These are phyloP conservation scores for Trinorchestia longiramus DNA, from an alignment of 1,140 invertebrate species.

Conservation along the genomic window DNA sequence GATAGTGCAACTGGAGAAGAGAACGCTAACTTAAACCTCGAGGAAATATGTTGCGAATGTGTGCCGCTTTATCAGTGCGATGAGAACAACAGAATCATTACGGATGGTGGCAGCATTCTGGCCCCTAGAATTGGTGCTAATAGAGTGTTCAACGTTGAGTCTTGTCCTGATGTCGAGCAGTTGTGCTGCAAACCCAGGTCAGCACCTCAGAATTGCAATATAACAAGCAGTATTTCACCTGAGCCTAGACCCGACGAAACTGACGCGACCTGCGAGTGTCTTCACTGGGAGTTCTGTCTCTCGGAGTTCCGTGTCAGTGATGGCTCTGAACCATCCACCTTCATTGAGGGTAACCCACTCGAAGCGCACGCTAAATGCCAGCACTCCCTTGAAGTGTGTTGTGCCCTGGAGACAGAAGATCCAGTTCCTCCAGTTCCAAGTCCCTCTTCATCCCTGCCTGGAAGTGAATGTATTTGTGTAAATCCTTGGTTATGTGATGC, in stretches of 20 bases:
- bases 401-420: neutral
- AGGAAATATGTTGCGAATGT: constrained; percentile 9
- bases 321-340: neutral
- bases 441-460: neutral
- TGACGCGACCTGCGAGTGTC: neutral
- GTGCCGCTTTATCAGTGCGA: constrained; percentile 33
- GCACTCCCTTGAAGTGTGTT: constrained; percentile 23
- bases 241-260: neutral
- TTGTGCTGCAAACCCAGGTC: neutral
- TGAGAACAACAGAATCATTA: neutral
- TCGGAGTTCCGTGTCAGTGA: neutral
- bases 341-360: neutral
- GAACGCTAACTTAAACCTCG: neutral
- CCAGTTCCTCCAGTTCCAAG: neutral
- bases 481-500: constrained; percentile 10
- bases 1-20: neutral
- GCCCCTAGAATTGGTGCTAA: neutral
- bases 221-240: neutral
- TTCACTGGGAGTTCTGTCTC: constrained; percentile 12
- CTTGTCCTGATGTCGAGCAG: neutral
- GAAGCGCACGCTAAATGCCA: neutral
- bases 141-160: constrained; percentile 20
- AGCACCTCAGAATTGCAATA: neutral
- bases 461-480: neutral
- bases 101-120: neutral